phyloP scores from a whole-genome alignment of 1,140 invertebrate genomes.

The Cydia strobilella region DNA sequence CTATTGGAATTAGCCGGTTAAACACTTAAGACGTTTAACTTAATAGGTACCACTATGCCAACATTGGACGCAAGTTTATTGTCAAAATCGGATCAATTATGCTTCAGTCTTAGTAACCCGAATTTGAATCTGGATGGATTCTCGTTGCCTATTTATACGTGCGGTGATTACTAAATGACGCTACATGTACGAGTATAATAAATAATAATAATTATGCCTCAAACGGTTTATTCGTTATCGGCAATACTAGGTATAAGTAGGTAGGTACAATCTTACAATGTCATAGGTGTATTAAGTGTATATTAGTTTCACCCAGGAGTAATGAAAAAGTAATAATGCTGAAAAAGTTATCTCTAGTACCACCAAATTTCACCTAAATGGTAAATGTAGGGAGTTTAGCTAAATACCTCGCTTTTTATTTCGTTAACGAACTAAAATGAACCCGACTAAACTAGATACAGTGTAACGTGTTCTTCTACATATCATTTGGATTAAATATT shows the following conservation, averaged over 20 bases:
- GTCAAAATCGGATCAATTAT: slow-evolving; percentile 52
- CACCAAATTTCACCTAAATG: neutral
- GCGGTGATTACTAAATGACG: neutral
- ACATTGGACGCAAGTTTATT: slow-evolving; percentile 63
- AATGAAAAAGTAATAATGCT: too few relatives aligned
- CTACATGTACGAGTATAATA: too few relatives aligned
- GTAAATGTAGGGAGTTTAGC: neutral
- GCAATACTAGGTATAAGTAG: too few relatives aligned
- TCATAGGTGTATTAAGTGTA: neutral
- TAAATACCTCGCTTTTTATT: neutral
- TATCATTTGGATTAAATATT: too few relatives aligned
- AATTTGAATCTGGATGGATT: slow-evolving; percentile 44
- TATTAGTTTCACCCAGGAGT: too few relatives aligned
- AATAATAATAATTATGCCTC: neutral
- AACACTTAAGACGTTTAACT: too few relatives aligned
- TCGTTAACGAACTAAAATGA: neutral
- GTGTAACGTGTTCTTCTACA: too few relatives aligned
- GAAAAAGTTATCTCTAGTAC: too few relatives aligned
- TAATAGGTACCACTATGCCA: too few relatives aligned
- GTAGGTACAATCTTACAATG: neutral
- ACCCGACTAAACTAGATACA: neutral
- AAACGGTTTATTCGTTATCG: neutral
- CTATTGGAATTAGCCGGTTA: neutral
- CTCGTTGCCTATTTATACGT: slow-evolving; percentile 15
- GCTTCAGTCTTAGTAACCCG: slow-evolving; percentile 55